phyloP scores from a whole-genome alignment of 1,140 invertebrate species.

The Hormaphis cornu region DNA sequence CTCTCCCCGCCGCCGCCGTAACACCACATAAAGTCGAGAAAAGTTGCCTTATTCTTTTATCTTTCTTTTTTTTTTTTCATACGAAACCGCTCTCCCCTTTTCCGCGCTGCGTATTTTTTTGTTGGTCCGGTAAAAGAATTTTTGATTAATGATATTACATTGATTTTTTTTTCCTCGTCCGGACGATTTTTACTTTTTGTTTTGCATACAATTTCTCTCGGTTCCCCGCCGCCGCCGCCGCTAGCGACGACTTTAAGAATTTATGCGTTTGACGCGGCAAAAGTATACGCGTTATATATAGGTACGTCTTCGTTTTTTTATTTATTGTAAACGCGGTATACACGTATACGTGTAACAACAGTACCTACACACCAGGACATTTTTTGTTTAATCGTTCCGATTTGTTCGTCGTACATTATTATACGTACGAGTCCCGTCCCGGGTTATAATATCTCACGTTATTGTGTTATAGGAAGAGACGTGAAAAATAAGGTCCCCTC shows the following conservation, averaged over 20 bases:
- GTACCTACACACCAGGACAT: too few species aligned
- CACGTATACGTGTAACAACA: too few species aligned
- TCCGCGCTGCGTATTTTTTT: not conserved
- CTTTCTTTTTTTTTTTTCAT: not conserved
- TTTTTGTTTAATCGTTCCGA: not conserved
- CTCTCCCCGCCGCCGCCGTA: not conserved
- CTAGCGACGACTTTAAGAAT: conserved; percentile 5
- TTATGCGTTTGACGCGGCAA: conserved; percentile 22
- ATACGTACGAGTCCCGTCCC: not conserved
- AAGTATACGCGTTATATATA: too few species aligned
- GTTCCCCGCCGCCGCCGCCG: not conserved
- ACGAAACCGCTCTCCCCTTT: conserved; percentile 18
- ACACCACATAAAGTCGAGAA: conserved; percentile 30
- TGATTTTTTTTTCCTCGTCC: conserved; percentile 16
- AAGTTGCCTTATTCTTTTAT: conserved; percentile 24
- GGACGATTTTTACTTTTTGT: conserved; percentile 14
- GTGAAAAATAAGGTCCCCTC: too few species aligned
- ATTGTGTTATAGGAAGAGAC: not conserved
- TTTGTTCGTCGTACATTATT: not conserved
- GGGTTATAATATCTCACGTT: not conserved
- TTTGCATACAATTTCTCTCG: conserved; percentile 26
- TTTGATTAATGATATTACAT: conserved; percentile 33
- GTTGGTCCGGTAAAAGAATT: conserved; percentile 30
- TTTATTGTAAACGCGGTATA: too few species aligned
- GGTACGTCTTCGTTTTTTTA: too few species aligned